These are phyloP conservation scores for Trichomalopsis sarcophagae DNA, from an alignment of 1,140 invertebrate genomes.

Conservation along the genomic window DNA sequence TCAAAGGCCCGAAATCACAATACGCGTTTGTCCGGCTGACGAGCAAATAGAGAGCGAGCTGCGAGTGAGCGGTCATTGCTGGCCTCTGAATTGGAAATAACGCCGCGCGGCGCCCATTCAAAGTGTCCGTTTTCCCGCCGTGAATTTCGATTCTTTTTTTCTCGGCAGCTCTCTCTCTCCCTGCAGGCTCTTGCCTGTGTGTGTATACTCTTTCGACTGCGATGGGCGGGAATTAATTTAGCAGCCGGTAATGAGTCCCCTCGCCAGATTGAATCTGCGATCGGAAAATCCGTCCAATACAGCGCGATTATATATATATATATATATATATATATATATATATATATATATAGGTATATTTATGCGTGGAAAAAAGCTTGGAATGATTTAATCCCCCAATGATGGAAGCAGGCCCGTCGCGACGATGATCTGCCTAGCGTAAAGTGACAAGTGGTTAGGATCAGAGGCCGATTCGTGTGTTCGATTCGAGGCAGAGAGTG, in stretches of 20 bases:
- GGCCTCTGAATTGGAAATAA: constrained; percentile 48
- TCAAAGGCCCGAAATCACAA: constrained; percentile 74
- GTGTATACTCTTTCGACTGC: neutral
- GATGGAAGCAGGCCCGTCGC: constrained; percentile 75
- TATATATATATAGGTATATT: neutral
- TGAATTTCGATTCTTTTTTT: constrained; percentile 28
- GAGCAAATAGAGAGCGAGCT: constrained; percentile 36
- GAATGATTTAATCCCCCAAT: constrained; percentile 73
- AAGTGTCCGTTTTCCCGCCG: constrained; percentile 45
- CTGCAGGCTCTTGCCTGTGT: neutral
- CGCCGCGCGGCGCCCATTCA: constrained; percentile 40
- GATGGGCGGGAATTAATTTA: constrained; percentile 37
- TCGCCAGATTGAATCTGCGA: neutral
- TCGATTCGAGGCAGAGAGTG: neutral
- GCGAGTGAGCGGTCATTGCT: constrained; percentile 25
- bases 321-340: too few relatives aligned
- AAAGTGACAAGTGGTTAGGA: constrained; percentile 75
- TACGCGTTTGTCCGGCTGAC: constrained; percentile 72
- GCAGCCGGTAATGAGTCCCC: constrained; percentile 13
- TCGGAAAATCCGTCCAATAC: neutral
- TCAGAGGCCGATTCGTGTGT: constrained; percentile 57
- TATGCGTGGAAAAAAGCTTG: neutral
- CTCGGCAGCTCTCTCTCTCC: neutral
- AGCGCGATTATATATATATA: neutral
- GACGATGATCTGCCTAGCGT: constrained; percentile 76